Conservation (phyloP, 2,797 vertebrate species). For the Mastacembelus armatus region DNA sequence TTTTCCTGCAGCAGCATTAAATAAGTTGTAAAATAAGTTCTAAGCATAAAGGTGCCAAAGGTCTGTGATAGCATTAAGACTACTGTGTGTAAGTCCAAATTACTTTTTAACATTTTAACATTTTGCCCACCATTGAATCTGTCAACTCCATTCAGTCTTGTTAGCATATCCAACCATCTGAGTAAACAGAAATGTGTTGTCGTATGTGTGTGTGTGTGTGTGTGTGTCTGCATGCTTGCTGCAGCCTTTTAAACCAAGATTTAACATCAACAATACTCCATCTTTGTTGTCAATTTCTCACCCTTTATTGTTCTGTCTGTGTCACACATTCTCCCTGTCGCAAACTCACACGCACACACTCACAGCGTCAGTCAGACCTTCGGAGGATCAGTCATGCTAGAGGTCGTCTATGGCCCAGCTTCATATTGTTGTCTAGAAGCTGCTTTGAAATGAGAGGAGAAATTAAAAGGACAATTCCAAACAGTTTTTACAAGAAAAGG, state of each 20-base stretch:
- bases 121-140: slow-evolving; percentile 33
- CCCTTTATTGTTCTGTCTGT: slow-evolving; percentile 33
- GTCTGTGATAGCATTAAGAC: slow-evolving; percentile 12
- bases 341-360: slow-evolving; percentile 36
- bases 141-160: slow-evolving; percentile 43
- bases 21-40: slow-evolving; percentile 15
- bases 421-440: slow-evolving; percentile 77
- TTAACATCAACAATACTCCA: slow-evolving; percentile 40
- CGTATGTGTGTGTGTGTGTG: too few species aligned
- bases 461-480: slow-evolving; percentile 72
- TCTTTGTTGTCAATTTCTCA: slow-evolving; percentile 39
- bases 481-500: slow-evolving; percentile 57
- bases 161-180: slow-evolving; percentile 40
- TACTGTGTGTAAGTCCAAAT: slow-evolving; percentile 29
- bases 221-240: slow-evolving; percentile 22
- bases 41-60: slow-evolving; percentile 4
- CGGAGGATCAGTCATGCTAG: slow-evolving; percentile 72
- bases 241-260: slow-evolving; percentile 38
- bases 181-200: slow-evolving; percentile 43
- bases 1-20: slow-evolving; percentile 4
- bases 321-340: slow-evolving; percentile 28
- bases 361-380: slow-evolving; percentile 36
- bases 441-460: slow-evolving; percentile 69
- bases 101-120: slow-evolving; percentile 25
- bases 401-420: slow-evolving; percentile 64